phyloP scores from a whole-genome alignment of 1,140 invertebrate species.

The Aleiodes sp. region DNA sequence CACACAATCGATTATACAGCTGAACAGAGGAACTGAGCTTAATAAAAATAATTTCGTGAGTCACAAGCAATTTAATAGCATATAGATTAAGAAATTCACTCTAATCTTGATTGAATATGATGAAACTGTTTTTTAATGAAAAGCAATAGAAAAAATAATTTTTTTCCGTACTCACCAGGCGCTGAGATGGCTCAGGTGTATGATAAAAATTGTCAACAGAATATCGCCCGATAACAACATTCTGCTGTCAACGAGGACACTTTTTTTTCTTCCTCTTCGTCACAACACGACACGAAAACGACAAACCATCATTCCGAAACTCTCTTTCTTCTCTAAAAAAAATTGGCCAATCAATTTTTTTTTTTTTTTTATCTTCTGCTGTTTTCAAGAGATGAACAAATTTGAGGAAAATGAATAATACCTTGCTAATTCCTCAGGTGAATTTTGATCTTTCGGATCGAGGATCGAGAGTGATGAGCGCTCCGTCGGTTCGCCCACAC shows the following conservation, averaged over 20 bases:
- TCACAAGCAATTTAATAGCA: too few species aligned
- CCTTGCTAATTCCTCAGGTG: not conserved
- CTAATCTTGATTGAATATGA: too few species aligned
- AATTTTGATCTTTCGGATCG: not conserved
- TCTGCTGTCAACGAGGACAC: constrained; percentile 29
- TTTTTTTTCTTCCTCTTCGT: constrained; percentile 16
- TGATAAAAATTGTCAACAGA: constrained; percentile 48
- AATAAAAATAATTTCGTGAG: not conserved
- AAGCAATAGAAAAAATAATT: not conserved
- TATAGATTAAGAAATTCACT: too few species aligned
- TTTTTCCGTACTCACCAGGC: constrained; percentile 50
- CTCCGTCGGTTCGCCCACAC: not conserved
- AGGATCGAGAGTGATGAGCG: not conserved
- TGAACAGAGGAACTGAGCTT: not conserved
- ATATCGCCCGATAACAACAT: constrained; percentile 49
- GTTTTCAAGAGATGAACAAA: not conserved
- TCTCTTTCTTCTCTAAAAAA: constrained; percentile 30
- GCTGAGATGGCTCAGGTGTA: constrained; percentile 50
- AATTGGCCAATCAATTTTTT: not conserved
- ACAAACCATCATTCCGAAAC: constrained; percentile 55
- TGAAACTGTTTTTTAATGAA: too few species aligned
- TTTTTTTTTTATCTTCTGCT: not conserved
- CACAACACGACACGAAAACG: constrained; percentile 1
- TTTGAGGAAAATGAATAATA: not conserved
- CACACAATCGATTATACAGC: not conserved